Base-by-base conservation (phyloP, 2,113 vertebrate genomes). In the Carollia perspicillata region DNA sequence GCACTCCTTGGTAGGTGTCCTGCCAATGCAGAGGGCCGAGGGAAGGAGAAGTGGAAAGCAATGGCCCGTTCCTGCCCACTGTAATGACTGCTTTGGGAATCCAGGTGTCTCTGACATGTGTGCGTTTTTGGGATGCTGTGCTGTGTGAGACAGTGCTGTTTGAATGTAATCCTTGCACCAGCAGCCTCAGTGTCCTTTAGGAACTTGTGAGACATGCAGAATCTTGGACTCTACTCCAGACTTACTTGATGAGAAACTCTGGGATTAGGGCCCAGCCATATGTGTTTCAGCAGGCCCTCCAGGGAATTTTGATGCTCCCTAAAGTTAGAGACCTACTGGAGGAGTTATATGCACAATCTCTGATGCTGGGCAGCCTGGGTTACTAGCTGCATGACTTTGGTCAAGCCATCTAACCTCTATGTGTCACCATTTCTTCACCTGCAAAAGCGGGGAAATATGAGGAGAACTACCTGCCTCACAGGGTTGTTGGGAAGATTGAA, bases 11-110 rank as follows among this genome's bases (percentile, higher is more conserved):
- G 12, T 84, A 26, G 30, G 22, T 33, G 26, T 88, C 53, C 79
- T 72, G 53, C 35, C 77, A 37, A 35, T 26, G 28, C 44, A 51
- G 78, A 87, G 55, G 23, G 33, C 16, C 44, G 49, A 78, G 20
- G 44, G 30, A 47, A 96, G 68, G 37, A 96, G 23, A 93, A 72
- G 69, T 84, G 49, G 78, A 84, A 93, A 90, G 71, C 30, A 22
- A 60, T 35, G 58, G 3, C 8, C 44, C n/a, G 7, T 94, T 89
- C 40, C 40, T 51, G 53, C 10, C 51, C 60, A 33, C 75, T 72
- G 3, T 71, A 18, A 66, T 51, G 58, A 77, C n/a, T 37, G 23
- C 22, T 60, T 44, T 84, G n/a, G 23, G 33, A 17, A 42, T 42
- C 49, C 3, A 33, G 63, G 49, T 69, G 30, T 89, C 88, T 86